These are phyloP conservation scores for Catocala nupta DNA, from an alignment of 2,888 invertebrate species.

Conservation along the genomic window DNA sequence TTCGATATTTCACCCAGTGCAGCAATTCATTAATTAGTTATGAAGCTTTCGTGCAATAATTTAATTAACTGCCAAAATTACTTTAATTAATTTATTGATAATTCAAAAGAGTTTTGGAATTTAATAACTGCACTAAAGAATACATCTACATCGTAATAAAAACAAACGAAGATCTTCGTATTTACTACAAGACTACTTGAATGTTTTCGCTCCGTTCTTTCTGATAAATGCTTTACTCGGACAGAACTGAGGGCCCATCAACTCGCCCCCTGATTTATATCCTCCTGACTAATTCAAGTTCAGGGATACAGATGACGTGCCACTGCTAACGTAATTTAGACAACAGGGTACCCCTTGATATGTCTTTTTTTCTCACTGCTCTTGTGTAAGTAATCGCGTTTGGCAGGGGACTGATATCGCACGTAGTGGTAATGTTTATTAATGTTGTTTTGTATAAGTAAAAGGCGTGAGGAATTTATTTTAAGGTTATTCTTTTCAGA, in stretches of 20 bases:
- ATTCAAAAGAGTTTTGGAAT: too few relatives aligned
- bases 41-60: too few relatives aligned
- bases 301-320: constrained; percentile 21
- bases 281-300: constrained; percentile 28
- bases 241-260: constrained; percentile 24
- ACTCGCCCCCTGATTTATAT: constrained; percentile 34
- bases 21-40: too few relatives aligned
- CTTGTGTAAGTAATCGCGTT: constrained; percentile 14
- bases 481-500: neutral
- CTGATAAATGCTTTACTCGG: constrained; percentile 30
- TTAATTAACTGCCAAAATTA: too few relatives aligned
- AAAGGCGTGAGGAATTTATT: neutral
- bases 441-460: neutral
- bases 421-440: neutral
- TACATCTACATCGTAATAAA: neutral
- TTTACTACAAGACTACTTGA: neutral
- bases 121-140: too few relatives aligned
- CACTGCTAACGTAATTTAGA: constrained; percentile 13
- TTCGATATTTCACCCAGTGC: too few relatives aligned
- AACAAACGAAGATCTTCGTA: neutral
- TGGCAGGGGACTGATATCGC: constrained; percentile 16
- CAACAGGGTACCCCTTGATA: constrained; percentile 3
- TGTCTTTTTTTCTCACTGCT: constrained; percentile 9
- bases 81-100: too few relatives aligned
- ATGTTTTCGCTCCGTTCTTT: neutral